Percentiles rank a stretch among this genome's conserved stretches.
Conservation (phyloP, 2,797 vertebrate species). For the Otus scops region DNA sequence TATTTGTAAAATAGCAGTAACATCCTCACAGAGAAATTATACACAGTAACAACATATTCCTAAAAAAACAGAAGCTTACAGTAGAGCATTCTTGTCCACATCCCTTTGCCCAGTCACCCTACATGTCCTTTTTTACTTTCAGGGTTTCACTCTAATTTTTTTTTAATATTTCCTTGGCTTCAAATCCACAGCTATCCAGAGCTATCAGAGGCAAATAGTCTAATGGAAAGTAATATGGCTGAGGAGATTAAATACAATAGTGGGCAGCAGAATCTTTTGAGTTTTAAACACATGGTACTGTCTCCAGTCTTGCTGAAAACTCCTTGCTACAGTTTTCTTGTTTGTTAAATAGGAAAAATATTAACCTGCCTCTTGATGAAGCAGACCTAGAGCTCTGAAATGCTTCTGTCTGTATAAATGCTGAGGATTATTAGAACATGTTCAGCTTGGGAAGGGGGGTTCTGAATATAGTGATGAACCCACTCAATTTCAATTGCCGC, state of each 20-base stretch:
- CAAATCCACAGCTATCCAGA: not conserved
- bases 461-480: not conserved
- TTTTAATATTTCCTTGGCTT: not conserved
- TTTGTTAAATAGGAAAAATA: not conserved
- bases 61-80: not conserved
- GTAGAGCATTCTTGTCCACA: not conserved
- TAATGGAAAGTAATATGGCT: not conserved
- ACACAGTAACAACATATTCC: not conserved
- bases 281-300: not conserved
- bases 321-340: not conserved
- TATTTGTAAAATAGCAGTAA: not conserved
- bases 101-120: not conserved
- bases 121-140: not conserved
- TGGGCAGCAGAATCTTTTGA: not conserved
- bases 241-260: not conserved
- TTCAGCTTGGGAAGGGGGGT: not conserved
- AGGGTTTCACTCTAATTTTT: not conserved
- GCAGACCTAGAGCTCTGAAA: not conserved
- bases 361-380: not conserved
- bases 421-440: not conserved
- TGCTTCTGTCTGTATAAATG: not conserved
- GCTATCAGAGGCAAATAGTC: not conserved
- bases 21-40: not conserved
- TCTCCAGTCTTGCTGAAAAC: not conserved
- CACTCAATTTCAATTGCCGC: conserved; percentile 25